phyloP scores from a whole-genome alignment of 2,888 invertebrate genomes.

The Trichacis sp. region DNA sequence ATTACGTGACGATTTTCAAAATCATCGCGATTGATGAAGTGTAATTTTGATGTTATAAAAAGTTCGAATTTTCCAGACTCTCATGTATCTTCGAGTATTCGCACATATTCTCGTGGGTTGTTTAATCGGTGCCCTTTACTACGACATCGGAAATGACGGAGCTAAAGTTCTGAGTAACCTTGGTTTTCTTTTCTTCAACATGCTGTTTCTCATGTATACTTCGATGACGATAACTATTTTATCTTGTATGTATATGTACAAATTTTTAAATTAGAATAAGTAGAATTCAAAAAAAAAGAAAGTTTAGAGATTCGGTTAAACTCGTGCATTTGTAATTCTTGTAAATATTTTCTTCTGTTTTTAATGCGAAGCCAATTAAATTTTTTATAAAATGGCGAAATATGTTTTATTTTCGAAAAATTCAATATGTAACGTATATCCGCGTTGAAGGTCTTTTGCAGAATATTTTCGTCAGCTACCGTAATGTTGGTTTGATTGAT shows the following conservation, averaged over 20 bases:
- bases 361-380: constrained; percentile 1
- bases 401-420: background rate
- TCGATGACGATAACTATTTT: constrained; percentile 99
- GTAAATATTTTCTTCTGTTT: too few species aligned
- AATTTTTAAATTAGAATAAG: constrained; percentile 6
- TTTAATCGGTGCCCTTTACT: constrained; percentile 94
- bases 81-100: constrained; percentile 93
- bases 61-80: too few species aligned
- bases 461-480: too few species aligned
- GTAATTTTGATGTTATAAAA: too few species aligned
- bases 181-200: constrained; percentile 97
- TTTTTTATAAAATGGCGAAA: too few species aligned
- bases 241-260: constrained; percentile 80
- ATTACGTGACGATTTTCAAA: too few species aligned
- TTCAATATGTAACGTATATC: background rate
- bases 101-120: constrained; percentile 94
- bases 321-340: too few species aligned
- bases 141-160: constrained; percentile 95
- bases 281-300: background rate
- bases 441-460: too few species aligned
- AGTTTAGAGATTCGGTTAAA: too few species aligned
- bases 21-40: background rate
- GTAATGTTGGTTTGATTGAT: too few species aligned
- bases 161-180: constrained; percentile 96
- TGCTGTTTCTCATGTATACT: constrained; percentile 98